Conservation (phyloP, 1,140 invertebrate genomes). For the Acromyrmex echinatior region DNA sequence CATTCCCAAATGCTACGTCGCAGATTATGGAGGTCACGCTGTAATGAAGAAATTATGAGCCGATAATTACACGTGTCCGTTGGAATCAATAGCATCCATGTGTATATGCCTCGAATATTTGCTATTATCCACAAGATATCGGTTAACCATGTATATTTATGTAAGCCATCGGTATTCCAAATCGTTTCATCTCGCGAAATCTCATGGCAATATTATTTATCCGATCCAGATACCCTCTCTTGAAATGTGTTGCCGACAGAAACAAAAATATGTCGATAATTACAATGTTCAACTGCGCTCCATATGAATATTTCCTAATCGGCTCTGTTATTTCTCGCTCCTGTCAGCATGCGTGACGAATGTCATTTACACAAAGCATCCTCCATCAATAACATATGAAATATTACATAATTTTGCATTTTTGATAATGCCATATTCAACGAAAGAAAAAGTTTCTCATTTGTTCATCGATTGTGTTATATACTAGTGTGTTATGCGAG, state of each 20-base stretch:
- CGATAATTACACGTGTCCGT: slow-evolving; percentile 42
- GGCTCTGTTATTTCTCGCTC: slow-evolving; percentile 12
- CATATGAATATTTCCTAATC: slow-evolving; percentile 2
- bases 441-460: neutral
- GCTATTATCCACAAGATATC: slow-evolving; percentile 20
- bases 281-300: neutral
- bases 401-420: slow-evolving; percentile 1
- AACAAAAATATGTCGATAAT: slow-evolving; percentile 54
- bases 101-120: slow-evolving; percentile 17
- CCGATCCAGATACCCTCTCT: neutral
- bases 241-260: neutral
- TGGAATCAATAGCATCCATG: slow-evolving; percentile 5
- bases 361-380: slow-evolving; percentile 21
- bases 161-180: neutral
- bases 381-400: neutral
- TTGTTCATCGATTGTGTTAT: neutral
- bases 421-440: neutral
- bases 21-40: neutral
- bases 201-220: slow-evolving; percentile 13
- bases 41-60: slow-evolving; percentile 52
- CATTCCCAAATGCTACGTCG: slow-evolving; percentile 12
- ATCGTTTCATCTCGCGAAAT: slow-evolving; percentile 27
- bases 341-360: neutral
- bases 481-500: too few species aligned
- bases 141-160: slow-evolving; percentile 9